Evolutionary conservation across 1,140 invertebrate genomes (phyloP).

Genomic region (Tetramorium alpestre): DNA sequence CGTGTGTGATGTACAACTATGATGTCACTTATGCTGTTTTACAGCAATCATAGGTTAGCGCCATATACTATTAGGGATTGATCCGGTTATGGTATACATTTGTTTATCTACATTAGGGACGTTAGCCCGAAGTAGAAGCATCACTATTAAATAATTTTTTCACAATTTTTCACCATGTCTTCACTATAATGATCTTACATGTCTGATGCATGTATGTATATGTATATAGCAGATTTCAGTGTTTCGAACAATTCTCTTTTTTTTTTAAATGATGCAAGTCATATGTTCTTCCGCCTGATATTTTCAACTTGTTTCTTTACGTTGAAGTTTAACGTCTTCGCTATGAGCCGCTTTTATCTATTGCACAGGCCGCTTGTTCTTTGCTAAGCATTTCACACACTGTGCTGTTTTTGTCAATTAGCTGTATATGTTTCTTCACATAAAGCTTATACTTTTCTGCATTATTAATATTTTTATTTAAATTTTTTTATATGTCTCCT

Average conservation of each 20-base stretch:
- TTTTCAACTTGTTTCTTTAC: neutral
- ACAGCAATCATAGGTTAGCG: constrained; percentile 86
- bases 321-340: constrained; percentile 15
- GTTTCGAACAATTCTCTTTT: neutral
- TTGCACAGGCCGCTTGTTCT: neutral
- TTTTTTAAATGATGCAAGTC: constrained; percentile 4
- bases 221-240: neutral
- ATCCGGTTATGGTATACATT: constrained; percentile 81
- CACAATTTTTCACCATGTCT: constrained; percentile 48
- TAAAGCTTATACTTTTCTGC: constrained; percentile 36
- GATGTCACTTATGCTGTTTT: constrained; percentile 79
- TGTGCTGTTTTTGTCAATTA: neutral
- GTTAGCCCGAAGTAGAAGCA: constrained; percentile 62
- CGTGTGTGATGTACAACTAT: constrained; percentile 84
- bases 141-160: constrained; percentile 60
- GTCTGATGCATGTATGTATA: constrained; percentile 66
- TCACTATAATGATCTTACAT: constrained; percentile 39
- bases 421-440: neutral
- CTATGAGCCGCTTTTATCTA: constrained; percentile 3
- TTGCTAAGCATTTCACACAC: neutral
- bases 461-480: constrained; percentile 16
- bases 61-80: constrained; percentile 80
- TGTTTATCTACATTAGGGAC: constrained; percentile 64
- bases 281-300: neutral
- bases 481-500: constrained; percentile 15